Conservation (phyloP, 2,113 vertebrate genomes). For the Ictalurus furcatus region DNA sequence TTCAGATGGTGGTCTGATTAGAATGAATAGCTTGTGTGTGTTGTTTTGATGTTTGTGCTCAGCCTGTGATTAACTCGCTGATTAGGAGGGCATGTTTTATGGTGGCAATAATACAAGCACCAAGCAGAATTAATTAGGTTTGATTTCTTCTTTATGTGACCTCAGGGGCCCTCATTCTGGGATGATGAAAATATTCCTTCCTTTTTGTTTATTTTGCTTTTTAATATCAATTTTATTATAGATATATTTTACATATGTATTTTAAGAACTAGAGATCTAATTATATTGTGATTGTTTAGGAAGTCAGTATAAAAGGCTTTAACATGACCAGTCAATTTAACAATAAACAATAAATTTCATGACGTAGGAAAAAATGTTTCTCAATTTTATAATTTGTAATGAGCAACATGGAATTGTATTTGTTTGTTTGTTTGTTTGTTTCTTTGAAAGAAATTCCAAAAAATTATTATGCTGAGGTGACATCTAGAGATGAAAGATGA, state of each 20-base stretch:
- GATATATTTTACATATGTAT: background rate
- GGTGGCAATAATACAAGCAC: conserved; percentile 79
- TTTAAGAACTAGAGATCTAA: background rate
- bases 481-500: too few relatives aligned
- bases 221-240: background rate
- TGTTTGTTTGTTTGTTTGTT: too few relatives aligned
- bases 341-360: background rate
- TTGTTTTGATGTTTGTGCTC: conserved; percentile 64
- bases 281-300: background rate
- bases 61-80: conserved; percentile 72
- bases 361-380: background rate
- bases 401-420: too few relatives aligned
- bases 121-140: conserved; percentile 83
- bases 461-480: too few relatives aligned
- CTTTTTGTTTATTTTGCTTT: background rate
- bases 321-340: too few relatives aligned
- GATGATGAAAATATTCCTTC: background rate
- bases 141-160: conserved; percentile 73
- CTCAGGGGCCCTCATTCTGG: conserved; percentile 66
- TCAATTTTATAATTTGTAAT: too few relatives aligned
- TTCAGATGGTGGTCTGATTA: conserved; percentile 24
- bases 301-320: background rate
- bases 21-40: conserved; percentile 31
- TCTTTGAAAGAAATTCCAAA: too few relatives aligned
- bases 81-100: conserved; percentile 65